Base-by-base conservation (phyloP, 1,140 invertebrate species). In the Papilio polyxenes region DNA sequence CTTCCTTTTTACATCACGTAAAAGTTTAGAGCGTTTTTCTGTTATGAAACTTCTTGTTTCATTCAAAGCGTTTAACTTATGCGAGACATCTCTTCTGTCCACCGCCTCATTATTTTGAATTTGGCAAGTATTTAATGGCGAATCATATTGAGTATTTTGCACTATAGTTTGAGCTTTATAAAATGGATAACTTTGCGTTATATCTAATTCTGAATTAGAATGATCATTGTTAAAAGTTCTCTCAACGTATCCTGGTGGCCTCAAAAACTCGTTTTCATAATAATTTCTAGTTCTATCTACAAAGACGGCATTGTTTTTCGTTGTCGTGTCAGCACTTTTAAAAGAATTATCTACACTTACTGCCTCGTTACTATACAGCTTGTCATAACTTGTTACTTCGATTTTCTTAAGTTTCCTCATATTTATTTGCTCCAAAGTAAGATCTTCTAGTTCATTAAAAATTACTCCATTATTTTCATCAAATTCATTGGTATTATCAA, bases 1-100 rank as follows among this genome's bases (percentile, higher is more conserved):
- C 91, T 97, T 97, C 82, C 96, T 95, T 84, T 95, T 96, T 44
- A 93, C 91, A 91, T 95, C 94, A 83, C 94, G 85, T 17, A 88
- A 83, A 20, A 86, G 80, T 23, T 89, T 86, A 49, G 85, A 75
- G n/a, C 90, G 87, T 85, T 91, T 94, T 81, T 94, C 92, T 4
- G 88, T 85, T 7, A 91, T 59, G 13, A 85, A 80, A 83, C 82
- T 90, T 81, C 89, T 88, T 15, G 87, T 85, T 87, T 91, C 90
- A 84, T 90, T 92, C 20, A 84, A 78, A 23, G 88, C 89, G 82
- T 90, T 94, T 49, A 87, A 87, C 85, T 83, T 87, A 13, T 86
- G 86, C 76, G 87, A 89, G 10, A 76, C 80, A 72, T 88, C 86
- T 69, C 53, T 56, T 81, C 78, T 87, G 37, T 91, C 89, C 65